A percentile compares a stretch with the other conserved stretches of the same genome.
Conservation (phyloP, 2,113 vertebrate species). For the Jacana jacana region DNA sequence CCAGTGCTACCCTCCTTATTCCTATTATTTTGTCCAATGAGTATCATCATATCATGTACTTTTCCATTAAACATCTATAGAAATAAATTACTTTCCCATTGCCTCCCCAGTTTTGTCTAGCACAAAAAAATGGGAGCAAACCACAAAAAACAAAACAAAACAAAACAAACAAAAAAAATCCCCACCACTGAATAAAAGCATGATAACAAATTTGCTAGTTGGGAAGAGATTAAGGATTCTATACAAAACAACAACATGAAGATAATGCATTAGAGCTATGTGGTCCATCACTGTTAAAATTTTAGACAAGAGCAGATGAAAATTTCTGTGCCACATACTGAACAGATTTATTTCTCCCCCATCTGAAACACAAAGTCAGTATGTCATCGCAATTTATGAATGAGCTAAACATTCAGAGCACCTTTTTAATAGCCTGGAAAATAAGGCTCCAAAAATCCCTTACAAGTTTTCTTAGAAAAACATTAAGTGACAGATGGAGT, state of each 20-base stretch:
- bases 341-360: background rate
- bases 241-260: background rate
- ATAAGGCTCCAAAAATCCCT: background rate
- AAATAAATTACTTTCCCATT: background rate
- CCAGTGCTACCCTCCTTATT: background rate
- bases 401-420: background rate
- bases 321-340: background rate
- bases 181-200: background rate
- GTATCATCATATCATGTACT: background rate
- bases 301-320: constrained; percentile 1
- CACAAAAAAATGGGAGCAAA: background rate
- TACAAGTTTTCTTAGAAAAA: background rate
- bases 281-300: background rate
- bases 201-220: background rate
- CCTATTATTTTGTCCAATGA: background rate
- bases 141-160: background rate
- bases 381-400: background rate
- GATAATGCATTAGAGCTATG: background rate
- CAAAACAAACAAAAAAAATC: no score
- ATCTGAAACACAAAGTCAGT: background rate
- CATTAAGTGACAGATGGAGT: constrained; percentile 13
- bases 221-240: background rate
- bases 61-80: background rate
- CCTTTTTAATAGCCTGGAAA: background rate
- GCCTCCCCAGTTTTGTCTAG: background rate